Base-by-base conservation (phyloP, 1,140 invertebrate species). In the Trichonephila clavipes region DNA sequence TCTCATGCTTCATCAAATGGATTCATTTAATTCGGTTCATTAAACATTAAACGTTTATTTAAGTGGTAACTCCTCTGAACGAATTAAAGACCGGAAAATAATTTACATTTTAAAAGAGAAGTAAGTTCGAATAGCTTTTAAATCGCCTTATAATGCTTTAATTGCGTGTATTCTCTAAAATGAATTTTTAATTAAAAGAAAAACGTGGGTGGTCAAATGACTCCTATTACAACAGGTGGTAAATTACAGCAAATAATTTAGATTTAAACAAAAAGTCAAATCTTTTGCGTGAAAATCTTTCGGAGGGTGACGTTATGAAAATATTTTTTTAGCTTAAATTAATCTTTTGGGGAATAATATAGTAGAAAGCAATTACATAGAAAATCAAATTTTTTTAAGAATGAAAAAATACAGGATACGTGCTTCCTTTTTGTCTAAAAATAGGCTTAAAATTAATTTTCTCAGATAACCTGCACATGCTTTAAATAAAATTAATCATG, bases 1-100 rank as follows among this genome's bases (percentile, higher is more conserved):
- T 69, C 24, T 69, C n/a, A 28, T 4, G 24, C 6, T 69, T 24
- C 66, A 69, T 19, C 34, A 18, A 77, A 77, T 4, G n/a, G n/a
- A 40, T 77, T 77, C 18, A 77, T 77, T 72, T 77, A 40, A 77
- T 77, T 40, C 72, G 34, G 4, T 77, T 77, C 72, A 77, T 40
- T 77, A 77, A 77, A 18, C 10, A n/a, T 24, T 12, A 69, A 18
- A 64, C 28, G 28, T 28, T 77, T 4, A 16, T 40, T 34, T 18
- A 40, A 77, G 24, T 77, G 14, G 16, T 77, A 40, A 34, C 34
- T 40, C 72, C 72, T 51, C 10, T 34, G 34, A 77, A 21, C 18
- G 28, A 40, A 40, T 34, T 40, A 18, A 18, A 6, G 34, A 34
- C 4, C 18, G 7, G 16, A 6, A 77, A 34, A 18, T 40, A 18